phyloP scores from a whole-genome alignment of 1,140 invertebrate species.

The Ctenoplectra terminalis region DNA sequence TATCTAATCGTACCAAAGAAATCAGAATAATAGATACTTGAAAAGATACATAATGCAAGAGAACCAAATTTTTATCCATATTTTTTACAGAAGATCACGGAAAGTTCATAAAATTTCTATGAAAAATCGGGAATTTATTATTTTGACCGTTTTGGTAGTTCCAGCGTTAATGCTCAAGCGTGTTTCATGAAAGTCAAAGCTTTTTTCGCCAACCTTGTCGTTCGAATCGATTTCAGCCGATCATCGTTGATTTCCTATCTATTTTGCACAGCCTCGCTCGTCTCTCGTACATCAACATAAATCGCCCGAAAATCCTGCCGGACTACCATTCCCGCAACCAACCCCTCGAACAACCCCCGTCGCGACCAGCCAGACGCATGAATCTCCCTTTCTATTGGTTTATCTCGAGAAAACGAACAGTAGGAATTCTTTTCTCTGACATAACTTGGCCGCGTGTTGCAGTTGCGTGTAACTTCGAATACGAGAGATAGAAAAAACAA shows the following conservation, averaged over 20 bases:
- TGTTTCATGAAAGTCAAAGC: no score
- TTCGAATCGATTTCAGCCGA: background rate
- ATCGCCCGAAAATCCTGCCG: slow-evolving; percentile 37
- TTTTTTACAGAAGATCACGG: no score
- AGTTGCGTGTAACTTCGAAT: slow-evolving; percentile 19
- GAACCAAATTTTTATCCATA: no score
- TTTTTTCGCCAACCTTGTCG: no score
- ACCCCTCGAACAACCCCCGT: slow-evolving; percentile 27
- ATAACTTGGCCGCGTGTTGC: background rate
- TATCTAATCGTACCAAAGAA: no score
- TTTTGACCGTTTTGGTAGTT: no score
- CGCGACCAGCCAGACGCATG: slow-evolving; percentile 34
- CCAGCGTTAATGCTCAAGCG: no score
- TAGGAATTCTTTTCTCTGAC: background rate
- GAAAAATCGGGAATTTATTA: no score
- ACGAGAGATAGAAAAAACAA: slow-evolving; percentile 6
- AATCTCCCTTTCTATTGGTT: slow-evolving; percentile 18
- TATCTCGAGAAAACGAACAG: slow-evolving; percentile 19
- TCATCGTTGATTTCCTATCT: slow-evolving; percentile 17
- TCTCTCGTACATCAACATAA: slow-evolving; percentile 38
- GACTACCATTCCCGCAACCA: slow-evolving; percentile 18
- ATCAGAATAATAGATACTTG: no score
- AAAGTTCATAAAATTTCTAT: no score
- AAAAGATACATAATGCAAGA: no score
- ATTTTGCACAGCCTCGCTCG: background rate